Base-by-base conservation (phyloP, 2,797 vertebrate species). In the Schizothorax lantsangensis region DNA sequence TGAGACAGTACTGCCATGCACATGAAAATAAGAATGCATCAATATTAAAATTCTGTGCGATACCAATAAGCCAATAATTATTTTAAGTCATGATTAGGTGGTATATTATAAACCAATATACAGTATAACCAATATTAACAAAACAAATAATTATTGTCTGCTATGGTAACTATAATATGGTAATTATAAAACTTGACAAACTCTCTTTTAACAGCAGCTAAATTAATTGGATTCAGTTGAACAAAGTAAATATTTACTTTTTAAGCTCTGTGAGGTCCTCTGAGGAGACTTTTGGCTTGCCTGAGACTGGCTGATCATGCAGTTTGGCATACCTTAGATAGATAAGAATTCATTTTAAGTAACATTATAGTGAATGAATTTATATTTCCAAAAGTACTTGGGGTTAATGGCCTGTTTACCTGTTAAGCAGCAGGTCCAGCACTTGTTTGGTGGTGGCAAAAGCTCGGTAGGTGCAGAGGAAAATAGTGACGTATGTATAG, bases 401-500 rank as follows among this genome's bases (percentile, higher is more conserved):
- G 15, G 59, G 11, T 66, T 64, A 15, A 75, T 21, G 17, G 19
- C 9, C 21, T 15, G 1, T 66, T 72, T 81, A 99, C 98, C 97
- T 97, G 95, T 98, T 96, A 79, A 99, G 96, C 90, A 99, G 96
- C 83, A 99, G 95, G 87, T 99, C 98, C 91, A 99, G 96, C 91
- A 99, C 98, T 94, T 98, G 97, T 91, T 96, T 97, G 86, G 98
- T 98, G 91, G 97, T 95, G 90, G 98, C 96, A 0, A 99, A 99
- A 84, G 98, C 96, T 10, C 98, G 96, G 95, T 99, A 99, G 1
- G 98, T 99, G 93, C 98, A 99, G 87, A 99, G 95, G 94, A 99
- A 99, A 94, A 99, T 97, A 93, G 98, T 99, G 94, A 98, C 97
- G 0, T 99, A 99, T 87, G 98, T 99, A 91, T 97, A 98, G 94